Conservation (phyloP, 2,888 invertebrate genomes). For the Eilema griseolum region DNA sequence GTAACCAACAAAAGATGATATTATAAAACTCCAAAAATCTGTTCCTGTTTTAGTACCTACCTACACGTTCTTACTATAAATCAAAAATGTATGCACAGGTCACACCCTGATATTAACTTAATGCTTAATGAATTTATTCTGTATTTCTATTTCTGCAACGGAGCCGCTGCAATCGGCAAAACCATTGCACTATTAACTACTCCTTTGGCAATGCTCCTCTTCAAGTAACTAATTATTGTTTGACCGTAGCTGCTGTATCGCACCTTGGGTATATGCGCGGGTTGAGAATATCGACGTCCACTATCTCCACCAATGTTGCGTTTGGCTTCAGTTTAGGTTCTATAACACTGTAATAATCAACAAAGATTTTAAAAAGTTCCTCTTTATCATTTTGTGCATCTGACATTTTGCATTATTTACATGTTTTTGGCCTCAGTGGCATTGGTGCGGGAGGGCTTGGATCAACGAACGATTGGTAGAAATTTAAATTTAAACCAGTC, state of each 20-base stretch:
- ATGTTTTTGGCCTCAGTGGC: too few species aligned
- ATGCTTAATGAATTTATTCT: background rate
- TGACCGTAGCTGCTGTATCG: too few species aligned
- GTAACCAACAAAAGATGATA: conserved; percentile 2
- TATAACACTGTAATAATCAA: conserved; percentile 74
- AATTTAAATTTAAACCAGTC: too few species aligned
- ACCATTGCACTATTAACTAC: too few species aligned
- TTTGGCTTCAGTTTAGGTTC: conserved; percentile 89
- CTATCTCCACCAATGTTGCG: conserved; percentile 89
- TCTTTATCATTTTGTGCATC: background rate
- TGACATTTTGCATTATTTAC: background rate
- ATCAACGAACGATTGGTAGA: too few species aligned
- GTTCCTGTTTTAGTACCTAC: conserved; percentile 29
- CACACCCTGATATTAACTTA: conserved; percentile 3
- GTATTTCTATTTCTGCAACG: background rate
- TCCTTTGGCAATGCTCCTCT: too few species aligned
- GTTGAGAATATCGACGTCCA: too few species aligned
- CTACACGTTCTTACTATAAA: conserved; percentile 31
- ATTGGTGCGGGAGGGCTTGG: too few species aligned
- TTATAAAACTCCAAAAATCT: conserved; percentile 20
- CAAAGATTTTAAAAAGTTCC: background rate
- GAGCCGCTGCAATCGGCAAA: too few species aligned
- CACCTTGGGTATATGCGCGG: too few species aligned
- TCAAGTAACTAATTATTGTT: too few species aligned
- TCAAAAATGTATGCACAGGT: conserved; percentile 42